phyloP scores from a whole-genome alignment of 35 echinoderm and acorn worm genomes.

The Diadema setosum region DNA sequence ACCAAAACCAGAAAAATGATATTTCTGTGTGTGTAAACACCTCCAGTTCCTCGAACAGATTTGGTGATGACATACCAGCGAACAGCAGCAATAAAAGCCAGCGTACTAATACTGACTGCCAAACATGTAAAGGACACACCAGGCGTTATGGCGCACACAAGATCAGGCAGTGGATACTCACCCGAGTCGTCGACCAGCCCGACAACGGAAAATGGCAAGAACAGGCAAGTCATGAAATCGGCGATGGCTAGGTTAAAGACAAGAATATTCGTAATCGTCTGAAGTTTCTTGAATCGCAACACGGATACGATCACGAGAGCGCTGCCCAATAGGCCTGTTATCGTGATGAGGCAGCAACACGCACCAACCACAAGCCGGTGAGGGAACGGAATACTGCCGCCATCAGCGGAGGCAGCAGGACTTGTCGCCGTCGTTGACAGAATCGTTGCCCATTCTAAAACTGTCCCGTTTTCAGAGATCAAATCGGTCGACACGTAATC shows the following conservation, averaged over 20 bases:
- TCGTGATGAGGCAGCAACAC: no score
- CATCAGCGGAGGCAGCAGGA: no score
- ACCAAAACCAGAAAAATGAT: constrained; percentile 16
- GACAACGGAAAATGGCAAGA: neutral
- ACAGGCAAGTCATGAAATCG: constrained; percentile 12
- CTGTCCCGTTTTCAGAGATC: no score
- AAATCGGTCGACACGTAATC: no score
- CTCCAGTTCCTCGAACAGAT: neutral
- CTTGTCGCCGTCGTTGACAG: no score
- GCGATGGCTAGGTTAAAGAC: constrained; percentile 44
- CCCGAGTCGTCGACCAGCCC: constrained; percentile 6
- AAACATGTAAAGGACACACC: neutral
- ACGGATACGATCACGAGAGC: constrained; percentile 27
- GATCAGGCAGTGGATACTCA: neutral
- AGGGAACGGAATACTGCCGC: no score
- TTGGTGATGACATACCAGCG: constrained; percentile 46
- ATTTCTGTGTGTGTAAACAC: neutral
- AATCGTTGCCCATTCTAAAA: no score
- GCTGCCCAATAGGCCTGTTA: constrained; percentile 2
- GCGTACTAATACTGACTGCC: neutral
- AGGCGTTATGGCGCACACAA: neutral
- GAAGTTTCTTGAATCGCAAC: constrained; percentile 32
- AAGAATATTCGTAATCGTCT: constrained; percentile 50
- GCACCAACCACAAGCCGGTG: no score
- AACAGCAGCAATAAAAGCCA: constrained; percentile 43